Evolutionary conservation across 1,140 invertebrate species (phyloP).

Genomic region (Ceratina australensis): DNA sequence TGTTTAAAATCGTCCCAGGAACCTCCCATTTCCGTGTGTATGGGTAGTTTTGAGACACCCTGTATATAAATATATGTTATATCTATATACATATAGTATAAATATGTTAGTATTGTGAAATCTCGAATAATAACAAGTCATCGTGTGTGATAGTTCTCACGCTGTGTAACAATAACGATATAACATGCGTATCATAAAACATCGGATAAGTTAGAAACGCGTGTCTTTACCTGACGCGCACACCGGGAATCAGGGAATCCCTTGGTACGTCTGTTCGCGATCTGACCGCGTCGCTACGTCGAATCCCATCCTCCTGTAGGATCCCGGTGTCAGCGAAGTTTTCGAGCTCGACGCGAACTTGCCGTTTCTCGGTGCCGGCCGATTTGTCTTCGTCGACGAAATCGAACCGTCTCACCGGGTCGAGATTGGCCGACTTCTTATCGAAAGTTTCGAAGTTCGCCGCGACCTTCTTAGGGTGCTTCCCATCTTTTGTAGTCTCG

Average conservation of each 20-base stretch:
- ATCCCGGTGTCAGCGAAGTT: constrained; percentile 73
- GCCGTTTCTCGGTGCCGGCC: constrained; percentile 57
- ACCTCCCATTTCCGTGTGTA: too few species aligned
- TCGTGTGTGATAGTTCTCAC: too few species aligned
- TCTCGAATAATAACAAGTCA: too few species aligned
- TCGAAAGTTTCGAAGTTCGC: constrained; percentile 66
- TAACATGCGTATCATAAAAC: too few species aligned
- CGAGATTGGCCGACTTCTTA: constrained; percentile 59
- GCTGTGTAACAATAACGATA: too few species aligned
- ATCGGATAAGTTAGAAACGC: not conserved
- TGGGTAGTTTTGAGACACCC: too few species aligned
- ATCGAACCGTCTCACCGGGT: constrained; percentile 57
- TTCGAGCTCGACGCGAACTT: constrained; percentile 71
- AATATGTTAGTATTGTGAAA: too few species aligned
- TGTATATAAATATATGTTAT: too few species aligned
- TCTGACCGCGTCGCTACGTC: constrained; percentile 61
- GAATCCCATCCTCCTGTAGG: constrained; percentile 67
- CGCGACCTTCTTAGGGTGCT: constrained; percentile 64
- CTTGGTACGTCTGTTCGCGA: constrained; percentile 51
- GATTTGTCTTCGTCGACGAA: constrained; percentile 49
- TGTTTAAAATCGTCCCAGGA: too few species aligned
- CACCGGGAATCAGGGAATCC: constrained; percentile 70
- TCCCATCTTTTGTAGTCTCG: constrained; percentile 62
- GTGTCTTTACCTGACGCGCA: constrained; percentile 69
- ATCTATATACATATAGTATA: too few species aligned